These are phyloP conservation scores for Coregonus ussuriensis DNA, from an alignment of 2,797 vertebrate genomes.

Conservation along the genomic window DNA sequence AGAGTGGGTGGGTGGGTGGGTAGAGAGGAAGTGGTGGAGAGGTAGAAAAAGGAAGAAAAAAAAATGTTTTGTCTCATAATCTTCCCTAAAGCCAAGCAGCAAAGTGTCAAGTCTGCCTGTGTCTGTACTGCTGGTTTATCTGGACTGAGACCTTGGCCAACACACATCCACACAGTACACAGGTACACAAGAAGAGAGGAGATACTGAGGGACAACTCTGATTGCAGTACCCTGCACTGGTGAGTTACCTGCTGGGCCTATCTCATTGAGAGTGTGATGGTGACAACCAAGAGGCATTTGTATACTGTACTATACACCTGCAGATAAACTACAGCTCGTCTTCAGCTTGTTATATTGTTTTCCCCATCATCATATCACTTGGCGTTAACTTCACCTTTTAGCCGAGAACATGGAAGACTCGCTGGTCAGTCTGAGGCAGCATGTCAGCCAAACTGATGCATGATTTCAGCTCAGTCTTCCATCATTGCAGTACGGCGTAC, in stretches of 20 bases:
- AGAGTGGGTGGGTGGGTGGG: conserved; percentile 7
- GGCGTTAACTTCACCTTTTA: neutral
- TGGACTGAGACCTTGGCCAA: neutral
- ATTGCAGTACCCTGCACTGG: neutral
- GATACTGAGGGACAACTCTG: neutral
- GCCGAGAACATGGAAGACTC: neutral
- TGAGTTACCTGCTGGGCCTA: neutral
- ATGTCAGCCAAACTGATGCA: neutral
- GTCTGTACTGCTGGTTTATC: neutral
- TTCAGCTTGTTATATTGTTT: neutral
- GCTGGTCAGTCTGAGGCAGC: neutral
- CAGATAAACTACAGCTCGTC: neutral
- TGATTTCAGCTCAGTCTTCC: neutral
- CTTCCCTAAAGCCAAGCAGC: conserved; percentile 18
- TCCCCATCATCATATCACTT: neutral
- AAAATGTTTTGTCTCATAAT: conserved; percentile 4
- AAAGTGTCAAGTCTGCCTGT: neutral
- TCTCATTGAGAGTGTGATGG: neutral
- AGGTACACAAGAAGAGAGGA: conserved; percentile 16
- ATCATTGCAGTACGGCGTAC: neutral
- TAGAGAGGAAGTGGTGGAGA: conserved; percentile 33
- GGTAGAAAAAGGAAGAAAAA: conserved; percentile 17
- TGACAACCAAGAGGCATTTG: neutral
- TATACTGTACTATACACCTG: neutral
- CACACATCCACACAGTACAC: conserved; percentile 41